Evolutionary conservation across 1,140 invertebrate genomes (phyloP).

Genomic region (Drosophila pandora): DNA sequence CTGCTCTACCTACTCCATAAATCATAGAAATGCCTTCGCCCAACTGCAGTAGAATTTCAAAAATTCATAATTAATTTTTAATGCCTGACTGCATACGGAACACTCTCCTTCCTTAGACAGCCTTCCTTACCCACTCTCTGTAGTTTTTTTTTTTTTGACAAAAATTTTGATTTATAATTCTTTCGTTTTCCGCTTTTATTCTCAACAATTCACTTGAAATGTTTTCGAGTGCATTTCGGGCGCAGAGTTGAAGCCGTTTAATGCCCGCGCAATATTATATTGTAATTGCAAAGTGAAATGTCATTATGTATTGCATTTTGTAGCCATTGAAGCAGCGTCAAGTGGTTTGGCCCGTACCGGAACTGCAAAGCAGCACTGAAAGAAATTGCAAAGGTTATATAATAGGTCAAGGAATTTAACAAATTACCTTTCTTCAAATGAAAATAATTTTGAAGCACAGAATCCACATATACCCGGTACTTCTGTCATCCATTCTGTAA

Average conservation of each 20-base stretch:
- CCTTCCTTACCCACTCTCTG: neutral
- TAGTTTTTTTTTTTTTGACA: constrained; percentile 27
- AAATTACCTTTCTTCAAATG: neutral
- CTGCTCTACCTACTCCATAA: constrained; percentile 65
- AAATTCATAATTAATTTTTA: constrained; percentile 81
- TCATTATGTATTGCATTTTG: constrained; percentile 81
- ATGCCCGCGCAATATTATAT: constrained; percentile 75
- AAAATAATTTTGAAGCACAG: neutral
- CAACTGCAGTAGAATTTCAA: constrained; percentile 23
- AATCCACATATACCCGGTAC: neutral
- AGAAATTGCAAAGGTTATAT: constrained; percentile 3
- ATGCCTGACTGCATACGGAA: constrained; percentile 70
- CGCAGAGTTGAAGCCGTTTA: constrained; percentile 74
- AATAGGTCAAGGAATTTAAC: neutral
- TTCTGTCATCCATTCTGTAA: too few relatives aligned
- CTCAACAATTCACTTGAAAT: constrained; percentile 70
- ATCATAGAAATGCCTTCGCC: constrained; percentile 63
- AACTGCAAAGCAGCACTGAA: constrained; percentile 13
- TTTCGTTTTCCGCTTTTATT: constrained; percentile 38
- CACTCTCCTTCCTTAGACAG: constrained; percentile 13
- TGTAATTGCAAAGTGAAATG: constrained; percentile 80
- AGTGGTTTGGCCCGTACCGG: constrained; percentile 56
- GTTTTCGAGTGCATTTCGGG: constrained; percentile 71
- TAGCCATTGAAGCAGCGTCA: constrained; percentile 80
- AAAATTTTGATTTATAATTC: constrained; percentile 73